Evolutionary conservation across 2,797 vertebrate species (phyloP).

Genomic region (Centroberyx gerrardi): DNA sequence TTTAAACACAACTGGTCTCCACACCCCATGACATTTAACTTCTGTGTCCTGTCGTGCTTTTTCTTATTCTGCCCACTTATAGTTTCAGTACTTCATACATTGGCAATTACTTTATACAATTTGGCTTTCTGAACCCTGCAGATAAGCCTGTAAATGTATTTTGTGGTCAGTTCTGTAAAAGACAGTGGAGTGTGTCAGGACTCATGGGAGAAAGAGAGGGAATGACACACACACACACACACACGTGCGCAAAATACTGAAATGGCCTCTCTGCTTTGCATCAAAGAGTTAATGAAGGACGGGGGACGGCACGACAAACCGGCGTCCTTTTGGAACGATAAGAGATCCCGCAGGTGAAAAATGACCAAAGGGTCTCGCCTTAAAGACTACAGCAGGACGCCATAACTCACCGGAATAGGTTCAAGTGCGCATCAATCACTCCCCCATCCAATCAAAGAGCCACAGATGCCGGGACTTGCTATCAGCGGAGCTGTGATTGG

Average conservation of each 20-base stretch:
- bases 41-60: too few relatives aligned
- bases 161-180: too few relatives aligned
- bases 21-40: too few relatives aligned
- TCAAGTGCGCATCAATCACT: slow-evolving; percentile 78
- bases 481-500: slow-evolving; percentile 75
- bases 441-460: slow-evolving; percentile 76
- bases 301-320: slow-evolving; percentile 38
- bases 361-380: slow-evolving; percentile 60
- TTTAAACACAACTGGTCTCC: too few relatives aligned
- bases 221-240: background rate
- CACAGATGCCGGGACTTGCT: slow-evolving; percentile 68
- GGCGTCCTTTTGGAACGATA: slow-evolving; percentile 31
- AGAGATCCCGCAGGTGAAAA: slow-evolving; percentile 49
- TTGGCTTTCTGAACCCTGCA: too few relatives aligned
- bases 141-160: too few relatives aligned
- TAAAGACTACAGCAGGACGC: slow-evolving; percentile 67
- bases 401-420: slow-evolving; percentile 77
- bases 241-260: background rate
- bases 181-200: background rate
- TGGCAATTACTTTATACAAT: too few relatives aligned
- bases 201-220: background rate
- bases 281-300: slow-evolving; percentile 54
- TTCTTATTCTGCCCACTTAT: too few relatives aligned
- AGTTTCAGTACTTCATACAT: too few relatives aligned
- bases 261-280: slow-evolving; percentile 50